Base-by-base conservation (phyloP, 2,797 vertebrate species). In the Sebastes hubbsi region DNA sequence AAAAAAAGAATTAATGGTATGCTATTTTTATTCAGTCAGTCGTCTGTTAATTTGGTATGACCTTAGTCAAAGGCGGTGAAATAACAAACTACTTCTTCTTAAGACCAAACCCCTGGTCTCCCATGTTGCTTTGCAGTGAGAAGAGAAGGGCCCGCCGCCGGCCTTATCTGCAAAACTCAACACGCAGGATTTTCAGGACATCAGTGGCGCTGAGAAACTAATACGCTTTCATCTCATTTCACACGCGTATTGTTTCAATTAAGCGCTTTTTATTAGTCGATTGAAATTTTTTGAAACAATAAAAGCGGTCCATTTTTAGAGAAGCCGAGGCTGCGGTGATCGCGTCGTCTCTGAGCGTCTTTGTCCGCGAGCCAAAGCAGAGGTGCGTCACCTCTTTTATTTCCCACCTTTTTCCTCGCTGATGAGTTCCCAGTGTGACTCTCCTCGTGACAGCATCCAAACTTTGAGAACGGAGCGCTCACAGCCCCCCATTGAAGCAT, bases 1-100 rank as follows among this genome's bases (percentile, higher is more conserved):
- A 84, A 91, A 55, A 91, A 93, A 94, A 89, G 94, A 96, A 95
- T 96, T 96, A 96, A 96, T 96, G 93, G 95, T 95, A 94, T 96
- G 95, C 95, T 96, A 96, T 96, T 96, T 96, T 96, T 96, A 95
- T 91, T 93, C 95, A 88, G 93, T 91, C 93, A 94, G 92, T 90
- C 93, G 93, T 90, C 95, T 96, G 95, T 95, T 96, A 96, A 96
- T 96, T 96, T 96, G 95, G 93, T 95, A 94, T 96, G 96, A 96
- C 96, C 96, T 96, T 96, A 95, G 95, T 96, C 95, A 96, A 96
- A 96, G 95, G 95, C 95, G 95, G 93, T 63, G 94, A 89, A 95
- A 95, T 95, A 95, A 95, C 94, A 95, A 96, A 95, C 94, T 93
- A 90, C 90, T 94, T 92, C 94, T 94, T 93, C 91, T 94, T 87